These are phyloP conservation scores for Cephus pygmeus DNA, from an alignment of 2,888 invertebrate species.

Conservation along the genomic window DNA sequence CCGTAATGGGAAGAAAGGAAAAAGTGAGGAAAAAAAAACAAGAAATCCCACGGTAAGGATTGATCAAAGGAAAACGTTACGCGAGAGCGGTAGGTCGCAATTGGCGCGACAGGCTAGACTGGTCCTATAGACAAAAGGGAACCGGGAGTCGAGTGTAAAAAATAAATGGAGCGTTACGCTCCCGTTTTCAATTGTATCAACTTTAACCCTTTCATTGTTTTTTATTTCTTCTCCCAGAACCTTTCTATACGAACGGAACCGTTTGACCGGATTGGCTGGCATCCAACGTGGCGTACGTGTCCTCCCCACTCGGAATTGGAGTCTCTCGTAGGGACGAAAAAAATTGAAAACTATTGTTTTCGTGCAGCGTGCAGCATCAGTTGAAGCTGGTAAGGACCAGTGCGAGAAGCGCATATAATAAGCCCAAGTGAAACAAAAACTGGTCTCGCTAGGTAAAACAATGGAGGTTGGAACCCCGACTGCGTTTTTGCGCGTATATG, in stretches of 20 bases:
- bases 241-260: constrained; percentile 35
- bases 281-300: constrained; percentile 9
- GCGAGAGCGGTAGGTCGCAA: background rate
- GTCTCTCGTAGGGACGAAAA: background rate
- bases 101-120: background rate
- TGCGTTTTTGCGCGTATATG: background rate
- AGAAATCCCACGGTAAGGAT: background rate
- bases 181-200: constrained; percentile 59
- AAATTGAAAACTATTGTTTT: constrained; percentile 14
- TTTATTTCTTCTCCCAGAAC: constrained; percentile 35
- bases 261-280: constrained; percentile 59
- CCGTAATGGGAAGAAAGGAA: background rate
- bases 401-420: constrained; percentile 57
- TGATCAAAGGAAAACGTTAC: background rate
- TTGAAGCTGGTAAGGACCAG: constrained; percentile 28
- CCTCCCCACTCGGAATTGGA: background rate
- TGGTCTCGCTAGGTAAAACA: constrained; percentile 63
- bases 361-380: constrained; percentile 30
- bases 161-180: constrained; percentile 55
- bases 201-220: constrained; percentile 57
- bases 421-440: constrained; percentile 61
- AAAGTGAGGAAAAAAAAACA: background rate
- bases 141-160: constrained; percentile 28
- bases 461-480: constrained; percentile 36
- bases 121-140: constrained; percentile 1